Base-by-base conservation (phyloP, 1,140 invertebrate genomes). In the Chrysopa pallens region DNA sequence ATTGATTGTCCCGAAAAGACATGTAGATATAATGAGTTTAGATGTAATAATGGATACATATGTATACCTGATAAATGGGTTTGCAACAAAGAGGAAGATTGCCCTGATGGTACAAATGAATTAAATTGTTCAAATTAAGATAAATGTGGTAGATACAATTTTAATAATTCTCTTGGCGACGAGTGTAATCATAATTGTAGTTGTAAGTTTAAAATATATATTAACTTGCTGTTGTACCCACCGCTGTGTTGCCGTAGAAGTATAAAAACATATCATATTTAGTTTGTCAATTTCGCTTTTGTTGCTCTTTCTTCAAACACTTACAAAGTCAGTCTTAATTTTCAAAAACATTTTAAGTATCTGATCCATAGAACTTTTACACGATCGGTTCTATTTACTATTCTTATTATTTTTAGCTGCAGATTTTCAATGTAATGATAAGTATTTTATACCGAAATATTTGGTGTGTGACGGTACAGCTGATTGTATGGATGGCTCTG, bases 71-170 rank as follows among this genome's bases (percentile, higher is more conserved):
- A 54, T 12, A 56, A 74, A 48, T 80, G 78, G 69, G 59, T 66
- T 37, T 76, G 73, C 50, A 82, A 86, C 52, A 76, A 76, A 33
- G 78, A 84, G 43, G 56, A 66, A 38, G 78, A 83, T 50, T 83
- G 79, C 52, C 67, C 68, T 0, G 78, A 80, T 54, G 70, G 69
- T 13, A 74, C 74, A 3, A 83, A 88, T 55, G 83, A 85, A 56
- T 48, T 35, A 6, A 63, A 67, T 42, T 73, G 72, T 11, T 55
- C 53, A 1, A 67, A 59, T 2, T 56, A 53, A 38, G 47, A 62
- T 38, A 57, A 59, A 7, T 57, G 56, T 48, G 72, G 71, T 63
- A 60, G 65, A 7, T 64, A 56, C 48, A 60, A 59, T 62, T 62
- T 73, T 67, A 63, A 68, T 55, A 49, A 60, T 31, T 73, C 69